Base-by-base conservation (phyloP, 2,888 invertebrate species). In the Cerastis leucographa region DNA sequence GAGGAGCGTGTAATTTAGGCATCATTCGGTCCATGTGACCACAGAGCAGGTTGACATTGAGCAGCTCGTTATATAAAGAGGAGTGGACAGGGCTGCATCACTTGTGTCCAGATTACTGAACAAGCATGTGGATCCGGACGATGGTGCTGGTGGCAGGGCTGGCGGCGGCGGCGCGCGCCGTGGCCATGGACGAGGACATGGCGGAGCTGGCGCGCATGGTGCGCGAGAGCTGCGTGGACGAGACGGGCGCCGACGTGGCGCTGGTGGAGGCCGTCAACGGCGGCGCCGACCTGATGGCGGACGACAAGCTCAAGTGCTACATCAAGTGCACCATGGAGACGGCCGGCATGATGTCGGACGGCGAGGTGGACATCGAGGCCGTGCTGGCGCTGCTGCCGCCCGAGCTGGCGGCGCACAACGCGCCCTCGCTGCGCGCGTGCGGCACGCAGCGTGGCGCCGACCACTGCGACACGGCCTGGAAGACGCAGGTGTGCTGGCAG, bases 311-410 rank as follows among this genome's bases (percentile, higher is more conserved):
- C 71, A 95, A 95, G 86, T 96, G 96, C 89, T 96, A 96, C 91
- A 91, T 95, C 82, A 95, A 95, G 87, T 96, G 96, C 87, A 90
- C 93, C 35, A 95, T 96, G 96, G 96, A 96, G 91, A 95, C 94
- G 44, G 94, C 95, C 1, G 96, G 96, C 65, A 95, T 96, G 95
- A 82, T 96, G 90, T 76, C 91, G 1, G 95, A 93, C 8, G 96
- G 95, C 49, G 89, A 78, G 29, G 91, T 96, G 80, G 95, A 96
- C 85, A 90, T 95, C 68, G 96, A 96, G 54, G 93, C 95, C 3
- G 93, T 95, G 73, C 84, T 96, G 64, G 94, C 93, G 40, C 84
- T 96, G 85, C 87, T 96, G 83, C 95, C 95, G 0, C 93, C 94
- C 12, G 92, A 89, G 51, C 72, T 95, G 85, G 89, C 90, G 40